A percentile compares a stretch with the other conserved stretches of the same genome.
These are phyloP conservation scores for Willowsia nigromaculata DNA, from an alignment of 2,888 invertebrate species.

Conservation along the genomic window DNA sequence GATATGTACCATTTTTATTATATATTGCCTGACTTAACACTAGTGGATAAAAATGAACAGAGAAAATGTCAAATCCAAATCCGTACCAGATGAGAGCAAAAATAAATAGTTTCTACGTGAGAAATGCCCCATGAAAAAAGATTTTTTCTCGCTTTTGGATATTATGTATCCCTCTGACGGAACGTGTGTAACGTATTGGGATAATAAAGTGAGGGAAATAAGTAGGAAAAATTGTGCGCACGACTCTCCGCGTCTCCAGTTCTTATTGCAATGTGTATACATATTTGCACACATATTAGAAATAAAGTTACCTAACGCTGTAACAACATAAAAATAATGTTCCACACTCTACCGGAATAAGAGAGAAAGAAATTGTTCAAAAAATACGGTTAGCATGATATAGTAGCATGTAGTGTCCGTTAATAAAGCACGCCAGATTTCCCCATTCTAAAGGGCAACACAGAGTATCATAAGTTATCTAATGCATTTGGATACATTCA, in stretches of 20 bases:
- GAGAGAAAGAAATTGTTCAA: neutral
- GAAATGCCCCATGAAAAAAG: conserved; percentile 62
- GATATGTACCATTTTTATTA: neutral
- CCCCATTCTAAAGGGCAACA: neutral
- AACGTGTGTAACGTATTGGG: conserved; percentile 31
- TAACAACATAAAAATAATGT: neutral
- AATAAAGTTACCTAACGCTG: neutral
- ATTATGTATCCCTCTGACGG: neutral
- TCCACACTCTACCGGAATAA: neutral
- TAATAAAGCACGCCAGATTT: neutral
- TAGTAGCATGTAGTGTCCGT: neutral
- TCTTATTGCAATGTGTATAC: neutral
- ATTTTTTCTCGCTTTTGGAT: conserved; percentile 15
- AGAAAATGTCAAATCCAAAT: conserved; percentile 55
- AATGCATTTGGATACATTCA: neutral
- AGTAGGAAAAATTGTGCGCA: conserved; percentile 20
- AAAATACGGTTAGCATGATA: neutral
- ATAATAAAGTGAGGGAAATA: conserved; percentile 31
- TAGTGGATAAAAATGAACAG: conserved; percentile 46
- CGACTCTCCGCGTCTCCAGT: neutral
- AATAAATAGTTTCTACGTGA: conserved; percentile 65
- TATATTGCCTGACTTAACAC: neutral
- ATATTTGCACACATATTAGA: neutral
- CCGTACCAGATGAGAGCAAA: conserved; percentile 26
- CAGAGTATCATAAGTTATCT: neutral